A percentile compares a stretch with the other conserved stretches of the same genome.
Conservation (phyloP, 1,140 invertebrate species). For the Drosophila quadrilineata region DNA sequence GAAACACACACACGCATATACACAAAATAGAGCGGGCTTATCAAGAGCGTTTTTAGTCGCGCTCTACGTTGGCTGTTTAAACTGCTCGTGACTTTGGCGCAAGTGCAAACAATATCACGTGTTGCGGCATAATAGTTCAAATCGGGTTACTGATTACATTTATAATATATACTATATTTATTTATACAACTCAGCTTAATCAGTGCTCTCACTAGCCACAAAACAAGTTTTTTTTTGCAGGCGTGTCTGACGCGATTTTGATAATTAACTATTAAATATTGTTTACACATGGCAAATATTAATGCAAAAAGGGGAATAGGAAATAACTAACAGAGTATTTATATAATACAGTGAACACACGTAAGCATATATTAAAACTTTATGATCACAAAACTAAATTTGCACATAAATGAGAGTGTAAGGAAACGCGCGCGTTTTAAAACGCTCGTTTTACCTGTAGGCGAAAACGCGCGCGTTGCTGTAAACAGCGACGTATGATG, state of each 20-base stretch:
- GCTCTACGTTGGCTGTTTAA: conserved; percentile 30
- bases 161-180: not conserved
- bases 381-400: not conserved
- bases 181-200: not conserved
- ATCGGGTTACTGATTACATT: conserved; percentile 6
- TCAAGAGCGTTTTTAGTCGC: conserved; percentile 36
- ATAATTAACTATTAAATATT: not conserved
- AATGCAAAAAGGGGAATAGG: too few relatives aligned
- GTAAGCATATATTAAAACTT: not conserved
- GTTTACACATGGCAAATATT: not conserved
- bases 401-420: not conserved
- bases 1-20: not conserved
- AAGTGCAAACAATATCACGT: conserved; percentile 63
- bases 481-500: conserved; percentile 34
- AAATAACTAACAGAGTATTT: not conserved
- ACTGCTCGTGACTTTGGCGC: conserved; percentile 35
- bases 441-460: conserved; percentile 43
- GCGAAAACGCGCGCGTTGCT: conserved; percentile 4
- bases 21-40: conserved; percentile 29
- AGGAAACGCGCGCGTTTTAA: conserved; percentile 29
- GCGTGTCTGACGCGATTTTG: too few relatives aligned
- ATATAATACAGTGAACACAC: not conserved
- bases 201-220: too few relatives aligned
- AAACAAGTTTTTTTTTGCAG: too few relatives aligned
- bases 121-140: conserved; percentile 21